Percentiles rank a stretch among this genome's conserved stretches.
Conservation (phyloP, 2,113 vertebrate genomes). For the Marmota flaviventris region DNA sequence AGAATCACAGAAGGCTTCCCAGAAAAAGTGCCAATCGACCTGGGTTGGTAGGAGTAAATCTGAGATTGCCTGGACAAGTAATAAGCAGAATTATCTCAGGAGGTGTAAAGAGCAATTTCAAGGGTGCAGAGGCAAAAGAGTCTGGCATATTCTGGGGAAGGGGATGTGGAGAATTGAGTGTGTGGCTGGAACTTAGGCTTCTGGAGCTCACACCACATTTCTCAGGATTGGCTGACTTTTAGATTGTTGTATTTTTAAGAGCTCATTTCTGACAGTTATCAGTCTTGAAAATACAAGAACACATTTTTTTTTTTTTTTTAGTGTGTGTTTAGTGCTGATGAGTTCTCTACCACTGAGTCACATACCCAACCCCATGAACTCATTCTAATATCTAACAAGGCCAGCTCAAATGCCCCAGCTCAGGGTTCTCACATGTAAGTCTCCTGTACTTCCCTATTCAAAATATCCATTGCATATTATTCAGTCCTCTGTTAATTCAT, state of each 20-base stretch:
- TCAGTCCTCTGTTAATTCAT: not conserved
- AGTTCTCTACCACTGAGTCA: no score
- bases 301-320: no score
- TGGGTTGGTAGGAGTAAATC: not conserved
- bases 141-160: not conserved
- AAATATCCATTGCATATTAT: not conserved
- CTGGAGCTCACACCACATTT: not conserved
- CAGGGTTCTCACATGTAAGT: not conserved
- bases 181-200: not conserved
- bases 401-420: not conserved
- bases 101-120: not conserved
- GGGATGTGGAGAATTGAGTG: no score
- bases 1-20: not conserved
- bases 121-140: not conserved
- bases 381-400: not conserved
- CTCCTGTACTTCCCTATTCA: not conserved
- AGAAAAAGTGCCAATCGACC: not conserved
- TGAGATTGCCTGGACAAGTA: not conserved
- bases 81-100: not conserved
- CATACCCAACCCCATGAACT: no score
- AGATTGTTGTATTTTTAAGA: slow-evolving; percentile 38
- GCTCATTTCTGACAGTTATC: not conserved
- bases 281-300: not conserved
- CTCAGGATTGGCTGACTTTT: not conserved
- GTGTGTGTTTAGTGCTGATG: no score